phyloP scores from a whole-genome alignment of 2,888 invertebrate species.

The Clitarchus hookeri region DNA sequence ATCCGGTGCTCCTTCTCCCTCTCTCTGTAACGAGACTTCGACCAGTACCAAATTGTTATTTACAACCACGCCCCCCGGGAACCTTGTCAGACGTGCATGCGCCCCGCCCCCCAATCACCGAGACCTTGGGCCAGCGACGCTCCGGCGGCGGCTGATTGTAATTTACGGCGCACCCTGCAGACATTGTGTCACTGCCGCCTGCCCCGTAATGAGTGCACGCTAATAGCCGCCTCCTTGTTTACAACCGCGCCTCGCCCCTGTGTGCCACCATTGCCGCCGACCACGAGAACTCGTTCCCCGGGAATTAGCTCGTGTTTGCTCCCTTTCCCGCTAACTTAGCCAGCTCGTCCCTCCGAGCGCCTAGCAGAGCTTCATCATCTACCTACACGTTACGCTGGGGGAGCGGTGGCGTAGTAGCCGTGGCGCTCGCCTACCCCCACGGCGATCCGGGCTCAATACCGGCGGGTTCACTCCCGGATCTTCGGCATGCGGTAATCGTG shows the following conservation, averaged over 20 bases:
- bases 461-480: too few species aligned
- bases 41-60: not conserved
- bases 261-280: not conserved
- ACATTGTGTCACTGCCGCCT: not conserved
- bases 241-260: not conserved
- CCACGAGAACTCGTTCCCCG: not conserved
- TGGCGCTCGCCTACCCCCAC: too few species aligned
- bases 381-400: too few species aligned
- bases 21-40: not conserved
- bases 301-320: not conserved
- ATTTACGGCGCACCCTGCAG: not conserved
- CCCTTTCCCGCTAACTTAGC: not conserved
- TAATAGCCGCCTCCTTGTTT: not conserved
- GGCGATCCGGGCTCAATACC: too few species aligned
- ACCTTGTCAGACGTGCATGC: not conserved
- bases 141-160: not conserved
- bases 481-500: too few species aligned
- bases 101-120: not conserved
- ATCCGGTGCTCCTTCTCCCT: not conserved
- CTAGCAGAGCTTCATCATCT: too few species aligned
- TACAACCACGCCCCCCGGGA: not conserved
- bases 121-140: not conserved
- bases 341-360: too few species aligned
- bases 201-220: not conserved
- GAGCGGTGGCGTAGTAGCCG: too few species aligned